phyloP scores from a whole-genome alignment of 2,797 vertebrate genomes.

The Novumbra hubbsi region DNA sequence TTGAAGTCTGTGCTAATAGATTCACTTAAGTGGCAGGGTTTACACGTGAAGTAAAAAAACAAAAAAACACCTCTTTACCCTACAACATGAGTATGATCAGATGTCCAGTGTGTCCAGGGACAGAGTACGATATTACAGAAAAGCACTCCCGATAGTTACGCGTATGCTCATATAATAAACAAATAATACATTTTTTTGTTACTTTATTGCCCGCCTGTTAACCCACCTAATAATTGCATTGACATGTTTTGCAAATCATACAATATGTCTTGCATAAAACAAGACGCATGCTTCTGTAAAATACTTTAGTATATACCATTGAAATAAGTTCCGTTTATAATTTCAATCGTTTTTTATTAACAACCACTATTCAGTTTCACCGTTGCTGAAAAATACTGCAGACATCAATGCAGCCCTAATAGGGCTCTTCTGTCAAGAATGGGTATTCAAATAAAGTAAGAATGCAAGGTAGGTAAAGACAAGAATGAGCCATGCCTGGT shows the following conservation, averaged over 20 bases:
- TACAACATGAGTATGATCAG: neutral
- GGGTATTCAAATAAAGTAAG: constrained; percentile 71
- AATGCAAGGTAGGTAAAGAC: constrained; percentile 68
- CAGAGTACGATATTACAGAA: neutral
- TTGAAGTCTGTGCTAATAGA: constrained; percentile 28
- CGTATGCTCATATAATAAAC: too few relatives aligned
- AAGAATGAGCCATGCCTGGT: constrained; percentile 52
- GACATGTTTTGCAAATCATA: neutral
- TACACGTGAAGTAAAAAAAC: neutral
- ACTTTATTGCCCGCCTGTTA: neutral
- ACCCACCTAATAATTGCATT: neutral
- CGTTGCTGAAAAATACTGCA: constrained; percentile 28
- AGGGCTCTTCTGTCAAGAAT: constrained; percentile 63
- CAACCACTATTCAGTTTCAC: constrained; percentile 38
- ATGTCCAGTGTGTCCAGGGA: neutral
- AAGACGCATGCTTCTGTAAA: neutral
- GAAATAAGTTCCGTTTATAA: neutral
- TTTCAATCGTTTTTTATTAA: constrained; percentile 30
- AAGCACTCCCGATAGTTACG: neutral
- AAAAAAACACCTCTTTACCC: neutral
- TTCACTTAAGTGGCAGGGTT: neutral
- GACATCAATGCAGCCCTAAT: constrained; percentile 42
- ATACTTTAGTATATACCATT: neutral
- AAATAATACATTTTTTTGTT: neutral
- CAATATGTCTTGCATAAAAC: neutral